These are phyloP conservation scores for Atherinomorus stipes DNA, from an alignment of 2,113 vertebrate species.

Conservation along the genomic window DNA sequence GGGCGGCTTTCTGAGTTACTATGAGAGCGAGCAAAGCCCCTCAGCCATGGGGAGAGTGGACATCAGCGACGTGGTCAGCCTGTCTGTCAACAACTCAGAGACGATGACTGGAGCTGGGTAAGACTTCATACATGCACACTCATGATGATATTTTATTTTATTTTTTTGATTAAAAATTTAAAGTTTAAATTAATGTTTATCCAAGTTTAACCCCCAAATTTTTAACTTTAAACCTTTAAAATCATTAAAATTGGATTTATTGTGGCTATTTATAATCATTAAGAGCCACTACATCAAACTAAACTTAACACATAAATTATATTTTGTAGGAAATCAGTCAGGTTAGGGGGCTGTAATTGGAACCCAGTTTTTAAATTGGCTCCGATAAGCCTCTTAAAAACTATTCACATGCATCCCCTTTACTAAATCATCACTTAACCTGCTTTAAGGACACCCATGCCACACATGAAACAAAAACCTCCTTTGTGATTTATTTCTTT, in stretches of 20 bases:
- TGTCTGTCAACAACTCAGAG: constrained; percentile 85
- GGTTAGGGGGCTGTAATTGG: constrained; percentile 17
- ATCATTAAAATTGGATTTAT: too few species aligned
- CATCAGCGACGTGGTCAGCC: constrained; percentile 86
- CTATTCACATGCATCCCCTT: constrained; percentile 19
- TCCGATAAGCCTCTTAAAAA: constrained; percentile 4
- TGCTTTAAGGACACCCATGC: constrained; percentile 38
- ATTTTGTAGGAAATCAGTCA: constrained; percentile 5
- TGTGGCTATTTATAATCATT: background rate
- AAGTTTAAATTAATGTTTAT: too few species aligned
- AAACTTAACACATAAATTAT: constrained; percentile 17
- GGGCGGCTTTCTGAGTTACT: constrained; percentile 93
- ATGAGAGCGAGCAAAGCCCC: constrained; percentile 89
- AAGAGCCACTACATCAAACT: constrained; percentile 4
- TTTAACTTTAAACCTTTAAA: too few species aligned
- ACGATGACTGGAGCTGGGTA: constrained; percentile 86
- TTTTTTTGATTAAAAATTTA: too few species aligned
- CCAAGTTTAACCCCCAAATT: too few species aligned
- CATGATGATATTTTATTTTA: background rate
- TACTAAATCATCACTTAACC: constrained; percentile 40
- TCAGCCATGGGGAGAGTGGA: constrained; percentile 89
- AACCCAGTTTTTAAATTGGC: too few species aligned
- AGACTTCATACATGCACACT: constrained; percentile 40
- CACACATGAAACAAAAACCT: constrained; percentile 12
- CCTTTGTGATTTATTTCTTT: constrained; percentile 45